Percentiles rank a stretch among this genome's conserved stretches.
Conservation (phyloP, 2,113 vertebrate species). For the Hemibagrus wyckioides region DNA sequence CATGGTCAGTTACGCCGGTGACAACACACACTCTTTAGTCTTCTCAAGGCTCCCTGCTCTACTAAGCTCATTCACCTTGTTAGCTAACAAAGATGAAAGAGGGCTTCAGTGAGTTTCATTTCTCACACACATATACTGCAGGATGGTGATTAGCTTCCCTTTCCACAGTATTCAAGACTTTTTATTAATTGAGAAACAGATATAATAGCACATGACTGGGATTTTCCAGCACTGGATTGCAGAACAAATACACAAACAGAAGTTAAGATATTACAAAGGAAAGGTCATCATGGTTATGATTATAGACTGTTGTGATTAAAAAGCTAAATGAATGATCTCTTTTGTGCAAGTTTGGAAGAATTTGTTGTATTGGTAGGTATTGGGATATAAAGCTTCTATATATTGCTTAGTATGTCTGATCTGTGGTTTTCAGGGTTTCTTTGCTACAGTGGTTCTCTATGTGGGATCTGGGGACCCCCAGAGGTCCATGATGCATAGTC, state of each 20-base stretch:
- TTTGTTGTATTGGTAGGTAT: not conserved
- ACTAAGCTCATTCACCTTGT: conserved; percentile 39
- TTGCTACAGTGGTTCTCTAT: not conserved
- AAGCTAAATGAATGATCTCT: not conserved
- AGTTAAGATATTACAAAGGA: not conserved
- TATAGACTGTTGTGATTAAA: not conserved
- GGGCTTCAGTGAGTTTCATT: not conserved
- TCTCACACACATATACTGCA: not conserved
- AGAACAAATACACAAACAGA: not conserved
- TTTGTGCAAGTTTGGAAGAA: not conserved
- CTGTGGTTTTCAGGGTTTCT: not conserved
- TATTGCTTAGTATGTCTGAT: no score
- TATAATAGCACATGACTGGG: not conserved
- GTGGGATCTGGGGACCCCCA: not conserved
- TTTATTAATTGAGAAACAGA: not conserved
- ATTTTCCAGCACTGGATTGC: not conserved
- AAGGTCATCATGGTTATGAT: not conserved
- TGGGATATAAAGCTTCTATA: not conserved
- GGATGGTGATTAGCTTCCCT: not conserved
- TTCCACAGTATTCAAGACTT: not conserved
- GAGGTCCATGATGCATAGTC: not conserved
- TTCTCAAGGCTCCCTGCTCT: conserved; percentile 37
- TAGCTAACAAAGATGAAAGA: conserved; percentile 43
- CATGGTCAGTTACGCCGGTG: conserved; percentile 47
- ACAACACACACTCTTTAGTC: conserved; percentile 45